phyloP scores from a whole-genome alignment of 2,113 vertebrate genomes.

The Lynx canadensis region DNA sequence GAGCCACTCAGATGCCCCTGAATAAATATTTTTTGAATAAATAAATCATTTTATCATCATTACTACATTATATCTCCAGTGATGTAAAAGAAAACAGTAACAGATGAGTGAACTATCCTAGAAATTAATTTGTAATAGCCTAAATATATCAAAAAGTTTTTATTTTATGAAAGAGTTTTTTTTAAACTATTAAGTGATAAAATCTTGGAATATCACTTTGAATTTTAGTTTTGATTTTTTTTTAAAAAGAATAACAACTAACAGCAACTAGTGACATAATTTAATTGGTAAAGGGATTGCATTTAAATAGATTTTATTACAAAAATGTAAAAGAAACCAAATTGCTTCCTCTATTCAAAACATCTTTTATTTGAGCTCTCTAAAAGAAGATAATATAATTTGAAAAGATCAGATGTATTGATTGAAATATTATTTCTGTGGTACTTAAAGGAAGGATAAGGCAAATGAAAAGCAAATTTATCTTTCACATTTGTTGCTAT shows the following conservation, averaged over 20 bases:
- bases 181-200: slow-evolving; percentile 9
- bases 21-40: not conserved
- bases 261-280: slow-evolving; percentile 39
- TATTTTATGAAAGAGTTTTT: slow-evolving; percentile 40
- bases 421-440: slow-evolving; percentile 69
- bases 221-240: slow-evolving; percentile 31
- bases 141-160: not conserved
- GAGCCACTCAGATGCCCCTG: too few species aligned
- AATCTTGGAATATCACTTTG: slow-evolving; percentile 8
- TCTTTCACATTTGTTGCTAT: slow-evolving; percentile 62
- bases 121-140: not conserved
- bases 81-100: not conserved
- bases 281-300: slow-evolving; percentile 67
- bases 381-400: slow-evolving; percentile 69
- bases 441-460: slow-evolving; percentile 63
- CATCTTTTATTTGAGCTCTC: slow-evolving; percentile 34
- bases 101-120: not conserved
- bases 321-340: slow-evolving; percentile 66
- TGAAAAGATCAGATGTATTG: slow-evolving; percentile 72
- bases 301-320: slow-evolving; percentile 65
- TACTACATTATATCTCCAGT: not conserved
- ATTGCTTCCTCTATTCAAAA: slow-evolving; percentile 58
- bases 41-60: not conserved
- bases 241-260: not conserved
- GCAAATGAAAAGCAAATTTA: slow-evolving; percentile 67